Conservation (phyloP, 2,113 vertebrate genomes). For the Erythrolamprus reginae region DNA sequence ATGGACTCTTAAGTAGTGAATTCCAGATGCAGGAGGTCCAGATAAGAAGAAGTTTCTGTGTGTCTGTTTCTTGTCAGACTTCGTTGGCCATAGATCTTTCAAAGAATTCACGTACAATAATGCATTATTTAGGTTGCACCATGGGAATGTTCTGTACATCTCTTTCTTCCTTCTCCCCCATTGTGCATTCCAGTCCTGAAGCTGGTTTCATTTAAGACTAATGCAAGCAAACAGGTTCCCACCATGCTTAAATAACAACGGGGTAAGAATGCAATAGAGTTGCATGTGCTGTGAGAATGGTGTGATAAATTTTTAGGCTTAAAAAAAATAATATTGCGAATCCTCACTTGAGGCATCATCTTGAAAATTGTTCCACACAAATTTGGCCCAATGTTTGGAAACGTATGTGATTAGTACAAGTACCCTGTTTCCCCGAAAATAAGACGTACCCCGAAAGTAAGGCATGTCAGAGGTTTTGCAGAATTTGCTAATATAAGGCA, state of each 20-base stretch:
- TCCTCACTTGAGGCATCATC: neutral
- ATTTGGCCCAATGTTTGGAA: neutral
- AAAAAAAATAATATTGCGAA: neutral
- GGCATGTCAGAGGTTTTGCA: too few species aligned
- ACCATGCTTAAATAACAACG: slow-evolving; percentile 17
- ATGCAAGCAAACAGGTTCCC: neutral
- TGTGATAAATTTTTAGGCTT: neutral
- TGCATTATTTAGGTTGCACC: slow-evolving; percentile 19
- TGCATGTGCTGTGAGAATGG: neutral
- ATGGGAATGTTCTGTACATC: slow-evolving; percentile 17
- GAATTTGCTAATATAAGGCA: too few species aligned
- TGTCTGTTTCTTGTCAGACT: slow-evolving; percentile 15
- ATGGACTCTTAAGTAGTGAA: neutral
- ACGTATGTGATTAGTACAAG: neutral
- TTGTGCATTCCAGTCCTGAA: neutral
- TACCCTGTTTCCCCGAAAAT: too few species aligned
- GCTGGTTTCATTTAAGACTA: neutral
- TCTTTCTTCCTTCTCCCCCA: neutral
- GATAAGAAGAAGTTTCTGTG: slow-evolving; percentile 1
- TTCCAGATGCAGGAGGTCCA: slow-evolving; percentile 13
- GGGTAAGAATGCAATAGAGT: neutral
- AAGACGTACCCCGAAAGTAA: too few species aligned
- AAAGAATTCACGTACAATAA: slow-evolving; percentile 1
- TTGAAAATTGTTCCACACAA: neutral
- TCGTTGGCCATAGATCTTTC: slow-evolving; percentile 15